Evolutionary conservation across 2,113 vertebrate species (phyloP).

Genomic region (Saguinus midas): DNA sequence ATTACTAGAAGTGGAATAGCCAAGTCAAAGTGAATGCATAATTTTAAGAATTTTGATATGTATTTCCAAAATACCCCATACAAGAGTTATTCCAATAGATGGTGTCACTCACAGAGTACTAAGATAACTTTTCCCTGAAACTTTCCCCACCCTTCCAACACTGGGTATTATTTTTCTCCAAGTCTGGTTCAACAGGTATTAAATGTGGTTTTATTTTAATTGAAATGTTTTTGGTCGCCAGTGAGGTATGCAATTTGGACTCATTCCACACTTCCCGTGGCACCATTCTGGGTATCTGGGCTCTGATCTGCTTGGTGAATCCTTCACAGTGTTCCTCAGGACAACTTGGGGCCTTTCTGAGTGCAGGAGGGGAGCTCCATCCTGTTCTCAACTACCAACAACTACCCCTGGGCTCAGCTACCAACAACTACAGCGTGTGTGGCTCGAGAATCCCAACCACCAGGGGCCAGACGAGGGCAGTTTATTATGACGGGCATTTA

Average conservation of each 20-base stretch:
- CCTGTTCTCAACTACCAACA: not conserved
- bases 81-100: not conserved
- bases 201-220: not conserved
- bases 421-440: no score
- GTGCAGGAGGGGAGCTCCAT: no score
- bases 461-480: not conserved
- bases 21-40: not conserved
- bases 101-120: not conserved
- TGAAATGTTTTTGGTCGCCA: not conserved
- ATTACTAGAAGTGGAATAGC: not conserved
- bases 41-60: not conserved
- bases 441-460: fast-evolving
- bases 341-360: fast-evolving
- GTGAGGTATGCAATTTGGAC: not conserved
- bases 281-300: not conserved
- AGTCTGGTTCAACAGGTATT: not conserved
- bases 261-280: not conserved
- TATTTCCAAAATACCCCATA: not conserved
- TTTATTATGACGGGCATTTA: not conserved
- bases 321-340: not conserved
- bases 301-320: not conserved
- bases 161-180: not conserved
- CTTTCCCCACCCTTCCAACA: not conserved
- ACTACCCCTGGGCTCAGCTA: not conserved
- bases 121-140: not conserved